phyloP scores from a whole-genome alignment of 2,113 vertebrate genomes.

The Sturnus vulgaris region DNA sequence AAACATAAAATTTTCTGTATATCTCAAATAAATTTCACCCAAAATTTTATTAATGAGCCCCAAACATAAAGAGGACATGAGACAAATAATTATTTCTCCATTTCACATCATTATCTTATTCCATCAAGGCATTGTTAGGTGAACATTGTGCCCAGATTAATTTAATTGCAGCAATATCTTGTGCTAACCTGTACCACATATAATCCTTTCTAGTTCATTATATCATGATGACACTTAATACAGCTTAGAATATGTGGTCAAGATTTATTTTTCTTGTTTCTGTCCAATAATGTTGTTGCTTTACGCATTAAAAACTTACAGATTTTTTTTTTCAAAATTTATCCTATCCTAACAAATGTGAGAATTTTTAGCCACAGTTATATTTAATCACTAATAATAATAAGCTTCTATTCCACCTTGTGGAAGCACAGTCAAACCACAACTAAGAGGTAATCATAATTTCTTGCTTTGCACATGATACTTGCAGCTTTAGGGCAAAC shows the following conservation, averaged over 20 bases:
- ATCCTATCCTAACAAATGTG: not conserved
- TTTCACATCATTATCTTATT: not conserved
- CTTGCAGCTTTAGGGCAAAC: not conserved
- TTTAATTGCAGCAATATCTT: not conserved
- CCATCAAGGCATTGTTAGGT: not conserved
- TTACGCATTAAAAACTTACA: not conserved
- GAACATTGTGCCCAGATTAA: not conserved
- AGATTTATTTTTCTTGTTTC: not conserved
- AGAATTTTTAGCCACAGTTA: not conserved
- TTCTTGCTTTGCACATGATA: not conserved
- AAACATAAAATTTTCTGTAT: not conserved
- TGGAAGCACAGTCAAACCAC: not conserved
- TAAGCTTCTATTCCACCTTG: not conserved
- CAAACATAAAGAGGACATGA: not conserved
- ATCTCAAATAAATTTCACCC: not conserved
- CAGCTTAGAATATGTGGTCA: not conserved
- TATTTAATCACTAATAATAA: not conserved
- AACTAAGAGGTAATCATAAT: not conserved
- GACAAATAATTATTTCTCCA: not conserved
- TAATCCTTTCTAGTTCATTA: not conserved
- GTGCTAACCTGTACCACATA: not conserved
- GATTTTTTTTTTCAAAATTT: fast-evolving
- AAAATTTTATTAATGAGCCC: not conserved
- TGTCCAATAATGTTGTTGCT: not conserved
- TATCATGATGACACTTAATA: not conserved